Evolutionary conservation across 2,113 vertebrate genomes (phyloP), one percentile per base, ranked within the genome.

Genomic region (Gracilinanus agilis): DNA sequence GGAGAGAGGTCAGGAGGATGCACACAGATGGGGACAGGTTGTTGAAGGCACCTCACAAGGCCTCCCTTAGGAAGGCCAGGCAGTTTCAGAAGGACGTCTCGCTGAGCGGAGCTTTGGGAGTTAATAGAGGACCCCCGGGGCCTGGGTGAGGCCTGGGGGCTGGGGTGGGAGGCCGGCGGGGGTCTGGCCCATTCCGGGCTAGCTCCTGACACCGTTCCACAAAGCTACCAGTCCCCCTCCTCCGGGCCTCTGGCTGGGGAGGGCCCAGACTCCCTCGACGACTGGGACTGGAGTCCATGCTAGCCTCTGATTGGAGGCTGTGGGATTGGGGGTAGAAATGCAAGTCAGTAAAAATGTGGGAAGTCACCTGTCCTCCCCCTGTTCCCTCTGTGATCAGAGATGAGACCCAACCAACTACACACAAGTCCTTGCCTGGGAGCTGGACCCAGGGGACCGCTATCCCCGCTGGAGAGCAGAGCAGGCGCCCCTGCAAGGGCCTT

Each of bases 121-220:
- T 92, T 44, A 9, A 98, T 94, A 9, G 97, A 67, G 88, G 96
- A 90, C 8, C 90, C 24, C 8, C 95, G 0, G 90, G 94, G 89
- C 67, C 98, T 90, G 89, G 13, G 24, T 58, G 97, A 10, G 21
- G 97, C 54, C 98, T 61, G 8, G 93, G 93, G 0, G 98, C 98
- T 0, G 95, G 93, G 16, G 96, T 90, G 3, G 97, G 93, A 55
- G 93, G n/a, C 96, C 95, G 44, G 24, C 92, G 34, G 91, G 91
- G 11, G 56, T 94, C 90, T 0, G 98, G 56, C 23, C 94, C 95
- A 0, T 94, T 92, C 53, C 95, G 99, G 2, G 98, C 99, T 21
- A 99, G 98, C 94, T 99, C 99, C 96, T 99, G 99, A 95, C 99
- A 99, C 55, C 99, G 98, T 96, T 99, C 99, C 56, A 99, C 99